Evolutionary conservation across 2,888 invertebrate genomes (phyloP).

Genomic region (Dasysyrphus tricinctus): DNA sequence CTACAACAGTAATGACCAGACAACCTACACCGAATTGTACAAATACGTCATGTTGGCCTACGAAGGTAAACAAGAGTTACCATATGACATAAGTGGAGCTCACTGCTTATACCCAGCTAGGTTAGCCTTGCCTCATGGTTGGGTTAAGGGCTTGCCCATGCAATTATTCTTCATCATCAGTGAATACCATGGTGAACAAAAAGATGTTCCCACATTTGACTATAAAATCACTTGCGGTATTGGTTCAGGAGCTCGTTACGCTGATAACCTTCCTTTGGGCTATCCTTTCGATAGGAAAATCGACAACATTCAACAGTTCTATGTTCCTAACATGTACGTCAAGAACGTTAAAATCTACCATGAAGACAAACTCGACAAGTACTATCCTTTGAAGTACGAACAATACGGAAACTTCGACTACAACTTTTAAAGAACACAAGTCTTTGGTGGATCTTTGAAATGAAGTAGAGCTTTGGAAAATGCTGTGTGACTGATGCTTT

Average conservation of each 20-base stretch:
- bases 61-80: slow-evolving; percentile 83
- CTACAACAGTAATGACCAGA: slow-evolving; percentile 86
- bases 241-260: slow-evolving; percentile 84
- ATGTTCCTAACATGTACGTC: slow-evolving; percentile 86
- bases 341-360: slow-evolving; percentile 84
- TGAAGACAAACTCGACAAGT: slow-evolving; percentile 73
- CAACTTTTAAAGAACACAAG: slow-evolving; percentile 24
- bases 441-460: background rate
- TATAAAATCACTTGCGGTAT: slow-evolving; percentile 84
- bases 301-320: slow-evolving; percentile 84
- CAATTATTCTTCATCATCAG: slow-evolving; percentile 86
- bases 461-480: background rate
- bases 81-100: slow-evolving; percentile 83
- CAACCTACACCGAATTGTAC: slow-evolving; percentile 83
- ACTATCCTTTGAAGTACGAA: slow-evolving; percentile 60
- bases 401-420: slow-evolving; percentile 62
- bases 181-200: slow-evolving; percentile 79
- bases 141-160: slow-evolving; percentile 86
- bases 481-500: slow-evolving; percentile 38
- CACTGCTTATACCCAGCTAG: slow-evolving; percentile 87
- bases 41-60: slow-evolving; percentile 84
- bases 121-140: slow-evolving; percentile 87
- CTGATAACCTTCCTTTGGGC: slow-evolving; percentile 87
- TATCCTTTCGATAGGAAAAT: slow-evolving; percentile 90
- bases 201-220: slow-evolving; percentile 84